A percentile compares a stretch with the other conserved stretches of the same genome.
Evolutionary conservation across 2,888 invertebrate genomes (phyloP).

Genomic region (Mimumesa dahlbomi): DNA sequence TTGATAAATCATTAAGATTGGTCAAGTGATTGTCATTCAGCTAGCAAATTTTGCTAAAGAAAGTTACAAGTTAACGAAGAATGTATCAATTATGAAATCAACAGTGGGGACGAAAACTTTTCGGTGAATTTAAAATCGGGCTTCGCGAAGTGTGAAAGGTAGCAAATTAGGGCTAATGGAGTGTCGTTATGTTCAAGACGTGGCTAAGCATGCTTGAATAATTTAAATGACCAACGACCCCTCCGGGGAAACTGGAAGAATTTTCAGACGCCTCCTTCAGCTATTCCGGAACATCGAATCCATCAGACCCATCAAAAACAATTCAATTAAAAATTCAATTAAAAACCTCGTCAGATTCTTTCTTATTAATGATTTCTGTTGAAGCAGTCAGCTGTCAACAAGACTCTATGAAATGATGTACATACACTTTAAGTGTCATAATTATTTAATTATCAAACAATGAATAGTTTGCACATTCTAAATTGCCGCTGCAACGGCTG

Average conservation of each 20-base stretch:
- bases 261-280: conserved; percentile 13
- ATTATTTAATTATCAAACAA: neutral
- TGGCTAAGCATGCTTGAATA: conserved; percentile 26
- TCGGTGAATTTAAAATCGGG: conserved; percentile 8
- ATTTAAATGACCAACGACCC: conserved; percentile 29
- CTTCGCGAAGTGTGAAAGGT: neutral
- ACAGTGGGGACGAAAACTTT: neutral
- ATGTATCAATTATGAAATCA: conserved; percentile 23
- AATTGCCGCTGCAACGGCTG: neutral
- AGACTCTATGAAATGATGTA: neutral
- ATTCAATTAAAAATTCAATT: neutral
- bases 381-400: too few species aligned
- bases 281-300: neutral
- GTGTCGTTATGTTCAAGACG: conserved; percentile 29
- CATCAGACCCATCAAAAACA: neutral
- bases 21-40: too few species aligned
- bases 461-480: neutral
- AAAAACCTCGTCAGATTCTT: too few species aligned
- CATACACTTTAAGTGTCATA: neutral
- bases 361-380: too few species aligned
- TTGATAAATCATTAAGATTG: too few species aligned
- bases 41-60: neutral
- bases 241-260: conserved; percentile 6
- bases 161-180: conserved; percentile 41
- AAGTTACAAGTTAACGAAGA: neutral